These are phyloP conservation scores for Drosophila sturtevanti DNA, from an alignment of 1,140 invertebrate genomes.

Conservation along the genomic window DNA sequence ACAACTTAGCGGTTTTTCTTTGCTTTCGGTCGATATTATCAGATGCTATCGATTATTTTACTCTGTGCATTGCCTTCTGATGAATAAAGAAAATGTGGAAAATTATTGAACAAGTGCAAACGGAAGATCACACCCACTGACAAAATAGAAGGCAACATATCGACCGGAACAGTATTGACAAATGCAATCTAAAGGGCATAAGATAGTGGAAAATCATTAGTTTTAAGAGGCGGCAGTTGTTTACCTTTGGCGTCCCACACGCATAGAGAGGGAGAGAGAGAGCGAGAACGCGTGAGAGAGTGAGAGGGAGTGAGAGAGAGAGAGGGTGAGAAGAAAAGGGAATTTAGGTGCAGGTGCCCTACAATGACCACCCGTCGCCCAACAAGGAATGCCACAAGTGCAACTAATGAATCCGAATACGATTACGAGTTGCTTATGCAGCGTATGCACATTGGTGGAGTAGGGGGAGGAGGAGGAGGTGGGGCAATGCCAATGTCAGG, in stretches of 20 bases:
- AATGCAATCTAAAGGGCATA: background rate
- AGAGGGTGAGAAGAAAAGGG: background rate
- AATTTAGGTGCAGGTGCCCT: conserved; percentile 9
- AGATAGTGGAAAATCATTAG: background rate
- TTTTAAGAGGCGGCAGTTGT: background rate
- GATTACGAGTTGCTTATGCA: conserved; percentile 79
- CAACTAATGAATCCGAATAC: conserved; percentile 61
- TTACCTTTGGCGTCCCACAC: conserved; percentile 7
- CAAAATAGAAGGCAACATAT: background rate
- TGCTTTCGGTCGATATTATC: background rate
- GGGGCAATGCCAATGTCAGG: background rate
- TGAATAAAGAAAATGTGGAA: conserved; percentile 15
- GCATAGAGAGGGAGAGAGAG: background rate
- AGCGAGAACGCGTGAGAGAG: background rate
- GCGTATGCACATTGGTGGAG: conserved; percentile 60
- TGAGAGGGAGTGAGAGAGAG: background rate
- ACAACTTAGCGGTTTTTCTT: background rate
- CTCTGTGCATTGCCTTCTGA: conserved; percentile 1
- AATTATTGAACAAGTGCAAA: background rate
- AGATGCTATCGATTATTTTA: background rate
- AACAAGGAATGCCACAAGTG: conserved; percentile 55
- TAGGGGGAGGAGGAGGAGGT: conserved; percentile 18
- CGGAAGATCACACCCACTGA: conserved; percentile 10
- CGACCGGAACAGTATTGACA: background rate
- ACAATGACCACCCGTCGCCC: conserved; percentile 71